Percentiles rank a stretch among this genome's conserved stretches.
Conservation (phyloP, 2,797 vertebrate genomes). For the Acipenser ruthenus region DNA sequence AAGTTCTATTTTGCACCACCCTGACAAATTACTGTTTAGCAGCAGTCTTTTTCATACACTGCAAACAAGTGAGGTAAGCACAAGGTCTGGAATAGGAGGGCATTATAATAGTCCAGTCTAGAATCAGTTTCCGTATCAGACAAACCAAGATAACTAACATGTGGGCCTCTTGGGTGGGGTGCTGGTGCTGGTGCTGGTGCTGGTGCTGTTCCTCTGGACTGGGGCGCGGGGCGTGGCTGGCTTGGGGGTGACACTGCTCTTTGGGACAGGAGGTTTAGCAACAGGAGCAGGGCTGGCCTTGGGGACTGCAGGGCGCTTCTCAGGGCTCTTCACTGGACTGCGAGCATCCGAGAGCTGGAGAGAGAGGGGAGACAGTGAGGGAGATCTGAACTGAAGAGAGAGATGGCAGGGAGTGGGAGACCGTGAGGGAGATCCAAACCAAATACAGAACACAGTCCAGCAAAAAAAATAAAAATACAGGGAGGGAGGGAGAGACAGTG, state of each 20-base stretch:
- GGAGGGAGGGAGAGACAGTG: background rate
- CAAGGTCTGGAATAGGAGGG: no score
- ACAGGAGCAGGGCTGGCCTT: constrained; percentile 47
- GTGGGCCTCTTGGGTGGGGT: constrained; percentile 59
- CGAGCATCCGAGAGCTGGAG: constrained; percentile 44
- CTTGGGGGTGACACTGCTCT: constrained; percentile 47
- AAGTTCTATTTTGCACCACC: no score
- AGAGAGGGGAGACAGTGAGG: background rate
- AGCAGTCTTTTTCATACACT: no score
- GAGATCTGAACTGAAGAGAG: background rate
- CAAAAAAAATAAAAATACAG: no score
- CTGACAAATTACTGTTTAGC: no score
- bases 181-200: constrained; percentile 24
- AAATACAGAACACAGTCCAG: no score
- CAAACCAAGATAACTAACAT: constrained; percentile 45
- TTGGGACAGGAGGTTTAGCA: constrained; percentile 40
- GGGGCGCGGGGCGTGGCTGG: constrained; percentile 34
- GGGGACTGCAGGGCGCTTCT: constrained; percentile 65
- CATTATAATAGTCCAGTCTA: background rate
- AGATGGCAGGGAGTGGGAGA: background rate
- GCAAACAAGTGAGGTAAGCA: no score
- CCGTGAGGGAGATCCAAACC: no score
- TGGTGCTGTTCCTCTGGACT: constrained; percentile 25
- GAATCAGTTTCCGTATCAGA: no score
- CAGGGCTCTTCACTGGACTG: constrained; percentile 43